Evolutionary conservation across 2,113 vertebrate species (phyloP).

Genomic region (Sander lucioperca): DNA sequence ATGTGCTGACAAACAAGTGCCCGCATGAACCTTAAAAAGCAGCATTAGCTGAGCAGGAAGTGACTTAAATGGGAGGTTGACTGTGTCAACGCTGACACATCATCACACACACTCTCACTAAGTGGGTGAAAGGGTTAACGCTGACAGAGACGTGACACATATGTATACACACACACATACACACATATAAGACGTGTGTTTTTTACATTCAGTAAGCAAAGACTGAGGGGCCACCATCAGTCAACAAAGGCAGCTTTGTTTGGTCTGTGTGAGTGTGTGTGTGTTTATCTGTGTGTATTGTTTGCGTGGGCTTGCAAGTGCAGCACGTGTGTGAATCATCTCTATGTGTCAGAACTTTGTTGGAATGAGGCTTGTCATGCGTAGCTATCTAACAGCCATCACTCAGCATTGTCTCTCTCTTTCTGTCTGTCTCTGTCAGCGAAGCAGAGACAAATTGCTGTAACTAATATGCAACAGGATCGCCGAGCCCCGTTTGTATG

Average conservation of each 20-base stretch:
- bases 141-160: constrained; percentile 65
- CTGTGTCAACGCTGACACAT: constrained; percentile 61
- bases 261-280: constrained; percentile 35
- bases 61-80: constrained; percentile 32
- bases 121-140: constrained; percentile 63
- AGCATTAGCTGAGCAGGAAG: constrained; percentile 60
- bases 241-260: constrained; percentile 84
- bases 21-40: constrained; percentile 22
- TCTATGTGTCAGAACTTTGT: constrained; percentile 68
- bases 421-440: constrained; percentile 55
- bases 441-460: constrained; percentile 70
- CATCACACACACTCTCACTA: constrained; percentile 42
- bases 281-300: constrained; percentile 41
- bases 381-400: constrained; percentile 69
- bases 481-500: constrained; percentile 37
- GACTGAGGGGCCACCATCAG: constrained; percentile 63
- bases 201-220: constrained; percentile 70
- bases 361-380: constrained; percentile 73
- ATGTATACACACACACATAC: constrained; percentile 43
- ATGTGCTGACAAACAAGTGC: constrained; percentile 37
- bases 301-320: constrained; percentile 77
- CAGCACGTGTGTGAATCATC: constrained; percentile 82
- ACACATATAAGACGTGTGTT: constrained; percentile 63
- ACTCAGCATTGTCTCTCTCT: constrained; percentile 53
- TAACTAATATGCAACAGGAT: constrained; percentile 72